Evolutionary conservation across 2,797 vertebrate genomes (phyloP), one percentile per base, ranked within the genome.

Genomic region (Lagorchestes hirsutus): DNA sequence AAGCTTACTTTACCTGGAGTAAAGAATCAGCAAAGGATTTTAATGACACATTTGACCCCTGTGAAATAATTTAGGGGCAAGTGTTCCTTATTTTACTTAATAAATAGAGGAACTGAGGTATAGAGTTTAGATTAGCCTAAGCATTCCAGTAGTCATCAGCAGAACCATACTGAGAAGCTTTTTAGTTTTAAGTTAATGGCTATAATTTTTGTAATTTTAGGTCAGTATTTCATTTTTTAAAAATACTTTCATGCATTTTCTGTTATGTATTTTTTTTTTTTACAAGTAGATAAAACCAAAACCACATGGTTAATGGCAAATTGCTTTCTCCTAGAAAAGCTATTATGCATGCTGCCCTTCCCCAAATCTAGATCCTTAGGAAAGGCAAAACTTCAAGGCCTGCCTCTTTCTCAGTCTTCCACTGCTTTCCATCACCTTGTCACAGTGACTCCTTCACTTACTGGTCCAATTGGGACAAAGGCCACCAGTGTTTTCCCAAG

Each of bases 241-340:
- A 27, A 46, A 50, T n/a, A 87, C 40, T 28, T 50, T 50, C 74
- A 50, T 87, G 24, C 54, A 31, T 91, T 96, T 92, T 34, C 28
- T 62, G 4, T 92, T 92, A 29, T 92, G 52, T 94, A 13, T 67
- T 52, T 6, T 52, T 52, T 82, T 46, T 62, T 67, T 46, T 82
- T 40, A 50, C 50, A 27, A 87, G 74, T 46, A 87, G 74, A 87
- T 24, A 87, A 40, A 46, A 87, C 59, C 16, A 74, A 92, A 94
- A n/a, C 29, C 5, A 59, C 55, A 90, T 94, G 50, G 91, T 56
- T 74, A 52, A n/a, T 91, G 74, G 40, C 55, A 29, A 46, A 46
- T 87, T 87, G 16, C 16, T 94, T 97, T 95, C 58, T 93, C 57
- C 34, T 96, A 92, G 92, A 91, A 95, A 96, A 92, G 24, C 91